Percentiles rank a stretch among this genome's conserved stretches.
Evolutionary conservation across 2,113 vertebrate genomes (phyloP).

Genomic region (Alexandromys fortis): DNA sequence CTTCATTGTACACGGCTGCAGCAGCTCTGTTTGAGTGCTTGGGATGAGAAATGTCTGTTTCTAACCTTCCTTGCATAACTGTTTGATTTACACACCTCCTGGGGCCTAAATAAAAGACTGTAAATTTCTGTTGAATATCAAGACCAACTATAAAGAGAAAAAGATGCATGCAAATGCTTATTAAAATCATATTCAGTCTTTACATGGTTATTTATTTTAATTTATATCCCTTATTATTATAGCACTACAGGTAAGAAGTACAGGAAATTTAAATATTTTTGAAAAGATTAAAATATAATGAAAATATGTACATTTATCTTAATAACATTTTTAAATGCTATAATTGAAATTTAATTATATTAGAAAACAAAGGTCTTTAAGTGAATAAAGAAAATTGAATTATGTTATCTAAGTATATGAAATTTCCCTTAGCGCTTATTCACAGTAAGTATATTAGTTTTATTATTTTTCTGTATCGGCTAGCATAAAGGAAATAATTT

Average conservation of each 20-base stretch:
- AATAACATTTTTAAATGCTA: constrained; percentile 47
- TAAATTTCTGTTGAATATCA: constrained; percentile 92
- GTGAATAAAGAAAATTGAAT: constrained; percentile 38
- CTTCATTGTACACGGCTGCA: constrained; percentile 75
- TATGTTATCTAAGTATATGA: constrained; percentile 22
- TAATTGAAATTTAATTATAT: constrained; percentile 44
- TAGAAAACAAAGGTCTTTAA: constrained; percentile 49
- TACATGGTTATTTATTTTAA: constrained; percentile 43
- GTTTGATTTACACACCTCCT: constrained; percentile 81
- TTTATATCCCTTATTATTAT: constrained; percentile 30
- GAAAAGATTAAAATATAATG: background rate
- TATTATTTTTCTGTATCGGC: constrained; percentile 43
- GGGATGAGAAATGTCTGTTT: constrained; percentile 72
- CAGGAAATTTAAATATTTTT: constrained; percentile 35
- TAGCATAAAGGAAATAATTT: constrained; percentile 46
- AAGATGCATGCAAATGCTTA: constrained; percentile 48
- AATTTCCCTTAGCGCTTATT: constrained; percentile 53
- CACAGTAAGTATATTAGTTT: constrained; percentile 40
- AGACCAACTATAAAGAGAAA: constrained; percentile 90
- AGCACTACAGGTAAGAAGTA: background rate
- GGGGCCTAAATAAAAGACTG: constrained; percentile 87
- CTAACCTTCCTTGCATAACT: constrained; percentile 69
- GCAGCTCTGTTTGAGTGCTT: constrained; percentile 48
- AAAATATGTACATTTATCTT: constrained; percentile 25
- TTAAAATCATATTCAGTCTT: constrained; percentile 26